A percentile compares a stretch with the other conserved stretches of the same genome.
phyloP scores from a whole-genome alignment of 2,888 invertebrate species.

The Boloria selene region DNA sequence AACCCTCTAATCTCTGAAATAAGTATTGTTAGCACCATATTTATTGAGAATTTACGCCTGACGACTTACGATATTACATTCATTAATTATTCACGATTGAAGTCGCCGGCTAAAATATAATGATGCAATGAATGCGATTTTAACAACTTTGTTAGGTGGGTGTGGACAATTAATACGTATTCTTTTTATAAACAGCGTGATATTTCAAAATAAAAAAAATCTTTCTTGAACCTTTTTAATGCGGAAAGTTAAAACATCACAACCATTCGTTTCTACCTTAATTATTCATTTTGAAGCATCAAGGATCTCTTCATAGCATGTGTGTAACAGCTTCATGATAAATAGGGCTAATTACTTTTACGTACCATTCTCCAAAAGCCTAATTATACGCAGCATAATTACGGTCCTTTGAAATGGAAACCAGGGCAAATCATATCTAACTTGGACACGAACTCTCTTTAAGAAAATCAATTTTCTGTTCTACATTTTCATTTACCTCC shows the following conservation, averaged over 20 bases:
- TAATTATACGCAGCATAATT: conserved; percentile 30
- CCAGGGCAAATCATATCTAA: conserved; percentile 15
- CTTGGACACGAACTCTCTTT: conserved; percentile 9
- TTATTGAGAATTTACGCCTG: too few relatives aligned
- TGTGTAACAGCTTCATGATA: conserved; percentile 26
- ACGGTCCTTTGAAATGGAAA: conserved; percentile 24
- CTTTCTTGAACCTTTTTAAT: conserved; percentile 3
- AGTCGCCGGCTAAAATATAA: too few relatives aligned
- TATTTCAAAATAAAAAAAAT: neutral
- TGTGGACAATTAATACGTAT: too few relatives aligned
- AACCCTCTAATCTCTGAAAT: too few relatives aligned
- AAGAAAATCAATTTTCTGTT: neutral
- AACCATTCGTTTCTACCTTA: conserved; percentile 10
- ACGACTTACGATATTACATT: too few relatives aligned
- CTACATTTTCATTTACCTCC: neutral
- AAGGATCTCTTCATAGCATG: conserved; percentile 26
- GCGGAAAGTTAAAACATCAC: conserved; percentile 2
- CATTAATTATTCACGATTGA: too few relatives aligned
- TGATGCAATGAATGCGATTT: too few relatives aligned
- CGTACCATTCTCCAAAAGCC: conserved; percentile 25
- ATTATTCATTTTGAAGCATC: conserved; percentile 30
- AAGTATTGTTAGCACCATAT: too few relatives aligned
- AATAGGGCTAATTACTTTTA: conserved; percentile 31
- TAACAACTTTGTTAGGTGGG: too few relatives aligned
- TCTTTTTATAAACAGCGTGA: too few relatives aligned